These are phyloP conservation scores for Euthynnus affinis DNA, from an alignment of 2,797 vertebrate species.

Conservation along the genomic window DNA sequence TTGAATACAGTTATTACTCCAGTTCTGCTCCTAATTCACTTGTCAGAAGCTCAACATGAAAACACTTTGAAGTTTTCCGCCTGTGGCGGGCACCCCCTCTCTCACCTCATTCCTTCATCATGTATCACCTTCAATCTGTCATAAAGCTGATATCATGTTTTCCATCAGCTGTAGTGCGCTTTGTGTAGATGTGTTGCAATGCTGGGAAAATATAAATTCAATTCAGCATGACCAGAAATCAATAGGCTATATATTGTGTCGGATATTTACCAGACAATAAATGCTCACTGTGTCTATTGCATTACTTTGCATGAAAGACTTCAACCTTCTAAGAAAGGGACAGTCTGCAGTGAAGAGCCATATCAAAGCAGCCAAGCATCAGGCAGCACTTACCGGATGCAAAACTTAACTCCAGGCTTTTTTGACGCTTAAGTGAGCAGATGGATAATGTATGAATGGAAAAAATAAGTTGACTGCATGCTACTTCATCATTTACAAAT, in stretches of 20 bases:
- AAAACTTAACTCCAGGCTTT: conserved; percentile 16
- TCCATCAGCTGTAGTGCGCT: conserved; percentile 23
- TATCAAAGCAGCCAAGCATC: conserved; percentile 27
- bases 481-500: conserved; percentile 8
- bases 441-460: conserved; percentile 1
- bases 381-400: conserved; percentile 9
- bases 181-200: conserved; percentile 41
- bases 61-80: background rate
- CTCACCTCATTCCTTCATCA: conserved; percentile 24
- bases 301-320: conserved; percentile 54
- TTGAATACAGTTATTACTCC: background rate
- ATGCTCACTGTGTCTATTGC: conserved; percentile 17
- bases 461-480: background rate
- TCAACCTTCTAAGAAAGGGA: conserved; percentile 20
- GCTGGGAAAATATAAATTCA: conserved; percentile 47
- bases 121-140: conserved; percentile 35
- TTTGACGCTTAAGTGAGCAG: background rate
- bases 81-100: background rate
- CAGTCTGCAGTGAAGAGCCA: background rate
- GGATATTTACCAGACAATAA: conserved; percentile 56
- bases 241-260: conserved; percentile 43
- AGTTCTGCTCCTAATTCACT: conserved; percentile 4
- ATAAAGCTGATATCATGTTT: conserved; percentile 38
- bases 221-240: conserved; percentile 44
- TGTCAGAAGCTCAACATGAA: conserved; percentile 7